Base-by-base conservation (phyloP, 2,888 invertebrate genomes). In the Digitonthophagus gazella region DNA sequence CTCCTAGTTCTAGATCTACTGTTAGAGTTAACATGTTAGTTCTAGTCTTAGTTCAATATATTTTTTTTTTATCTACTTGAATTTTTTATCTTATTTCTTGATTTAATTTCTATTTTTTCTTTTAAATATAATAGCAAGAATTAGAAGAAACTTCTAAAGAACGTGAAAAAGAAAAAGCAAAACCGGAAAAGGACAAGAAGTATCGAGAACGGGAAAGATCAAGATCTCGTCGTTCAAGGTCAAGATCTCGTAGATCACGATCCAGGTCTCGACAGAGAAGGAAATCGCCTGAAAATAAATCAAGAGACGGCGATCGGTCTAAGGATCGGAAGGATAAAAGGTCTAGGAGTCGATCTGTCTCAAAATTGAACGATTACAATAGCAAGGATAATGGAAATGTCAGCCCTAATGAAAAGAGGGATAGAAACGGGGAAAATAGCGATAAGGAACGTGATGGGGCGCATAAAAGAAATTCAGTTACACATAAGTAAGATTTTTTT, bases 151-250 rank as follows among this genome's bases (percentile, higher is more conserved):
- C 63, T 69, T 78, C 71, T 66, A 83, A 83, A 67, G 85, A 85
- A 55, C 80, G 83, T 2, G 84, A 85, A 61, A 83, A 83, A 67
- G 84, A 81, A 55, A 76, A 78, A 80, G 84, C 79, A 70, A 77
- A 79, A 80, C 83, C 80, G 11, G 78, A 82, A 56, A 80, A 80
- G 81, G 84, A 78, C 80, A 84, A 75, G 83, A 86, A 79, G 77
- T 80, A 84, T 81, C 78, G 83, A 83, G 75, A 85, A 84, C 75
- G 80, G 76, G 80, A 81, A 83, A 80, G 82, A 64, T 80, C 78
- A 16, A 75, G 78, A 58, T 79, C 79, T 15, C 72, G 78, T 64
- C 77, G 80, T 66, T 72, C 74, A 54, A 73, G 78, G 69, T 78
- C 78, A 15, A 71, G 78, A 67, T 77, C 76, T 3, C 66, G 71